These are phyloP conservation scores for Pelochelys cantorii DNA, from an alignment of 2,797 vertebrate species.

Conservation along the genomic window DNA sequence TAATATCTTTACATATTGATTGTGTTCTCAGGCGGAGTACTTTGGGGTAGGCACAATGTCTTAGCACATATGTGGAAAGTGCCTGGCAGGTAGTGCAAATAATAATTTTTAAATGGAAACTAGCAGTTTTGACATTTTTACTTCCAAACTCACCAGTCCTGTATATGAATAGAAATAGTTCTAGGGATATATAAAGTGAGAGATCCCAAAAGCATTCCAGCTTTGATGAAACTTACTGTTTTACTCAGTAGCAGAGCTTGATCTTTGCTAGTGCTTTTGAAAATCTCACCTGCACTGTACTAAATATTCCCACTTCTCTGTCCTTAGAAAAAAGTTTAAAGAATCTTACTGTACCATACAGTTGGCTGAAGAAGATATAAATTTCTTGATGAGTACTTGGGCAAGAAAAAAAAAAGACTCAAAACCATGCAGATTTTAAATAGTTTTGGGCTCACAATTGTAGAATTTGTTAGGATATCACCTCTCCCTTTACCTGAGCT, in stretches of 20 bases:
- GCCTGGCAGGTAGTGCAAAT: neutral
- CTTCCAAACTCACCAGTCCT: neutral
- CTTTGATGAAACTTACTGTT: neutral
- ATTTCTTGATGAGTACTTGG: neutral
- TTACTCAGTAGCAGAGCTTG: neutral
- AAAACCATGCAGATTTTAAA: neutral
- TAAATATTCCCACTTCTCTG: neutral
- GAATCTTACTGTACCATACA: neutral
- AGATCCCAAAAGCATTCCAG: neutral
- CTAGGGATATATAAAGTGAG: neutral
- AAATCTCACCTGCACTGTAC: neutral
- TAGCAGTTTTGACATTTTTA: neutral
- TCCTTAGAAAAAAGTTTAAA: neutral
- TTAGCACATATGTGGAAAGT: neutral
- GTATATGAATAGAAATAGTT: neutral
- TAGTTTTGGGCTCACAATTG: neutral
- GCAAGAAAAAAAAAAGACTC: neutral
- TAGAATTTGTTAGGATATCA: neutral
- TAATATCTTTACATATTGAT: neutral
- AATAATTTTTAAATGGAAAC: neutral
- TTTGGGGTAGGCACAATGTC: neutral
- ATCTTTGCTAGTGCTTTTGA: neutral
- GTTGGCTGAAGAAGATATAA: neutral
- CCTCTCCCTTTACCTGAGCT: constrained; percentile 72
- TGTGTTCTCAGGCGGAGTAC: neutral